Evolutionary conservation across 2,888 invertebrate genomes (phyloP), one percentile per base, ranked within the genome.

Genomic region (Cecidostiba fungosa): DNA sequence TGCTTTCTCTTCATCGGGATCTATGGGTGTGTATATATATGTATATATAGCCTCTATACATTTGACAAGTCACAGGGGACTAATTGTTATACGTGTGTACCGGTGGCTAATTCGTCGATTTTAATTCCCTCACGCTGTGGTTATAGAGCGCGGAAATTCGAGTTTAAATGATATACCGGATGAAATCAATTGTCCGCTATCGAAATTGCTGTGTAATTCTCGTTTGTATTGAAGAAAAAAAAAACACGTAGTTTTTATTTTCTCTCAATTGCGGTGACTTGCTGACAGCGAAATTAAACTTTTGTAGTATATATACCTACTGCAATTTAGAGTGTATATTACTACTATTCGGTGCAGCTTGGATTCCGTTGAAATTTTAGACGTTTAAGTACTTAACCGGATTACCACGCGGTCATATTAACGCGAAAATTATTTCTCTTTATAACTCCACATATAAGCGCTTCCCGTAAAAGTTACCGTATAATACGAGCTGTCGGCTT

Each of bases 361-460:
- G 26, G 8, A 12, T 12, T n/a, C 16, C 26, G 66, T 66, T 12
- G 23, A 66, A 66, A 66, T 66, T 66, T 66, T 23, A 29, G 66
- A 29, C 62, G 26, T 23, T 12, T 1, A 62, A 26, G 26, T n/a
- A 14, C 62, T 62, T 26, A 26, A 62, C 26, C 2, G 66, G 66
- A 66, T 66, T 66, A 29, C 2, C 66, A 29, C 29, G 29, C 12
- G 26, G 66, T 66, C 16, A 10, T 66, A 66, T 66, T 66, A 29
- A 66, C 66, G 16, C 16, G 66, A 66, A 66, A 66, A 66, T 66
- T 66, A 66, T 66, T 66, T 66, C 66, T 29, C 66, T 66, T 66
- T 66, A 66, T 66, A 29, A 10, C 66, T 29, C 66, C 10, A 12
- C 43, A 43, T 10, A 14, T 66, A 66, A 66, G 66, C 29, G 66